A percentile compares a stretch with the other conserved stretches of the same genome.
Conservation (phyloP, 1,140 invertebrate genomes). For the Psilanteris sp. region DNA sequence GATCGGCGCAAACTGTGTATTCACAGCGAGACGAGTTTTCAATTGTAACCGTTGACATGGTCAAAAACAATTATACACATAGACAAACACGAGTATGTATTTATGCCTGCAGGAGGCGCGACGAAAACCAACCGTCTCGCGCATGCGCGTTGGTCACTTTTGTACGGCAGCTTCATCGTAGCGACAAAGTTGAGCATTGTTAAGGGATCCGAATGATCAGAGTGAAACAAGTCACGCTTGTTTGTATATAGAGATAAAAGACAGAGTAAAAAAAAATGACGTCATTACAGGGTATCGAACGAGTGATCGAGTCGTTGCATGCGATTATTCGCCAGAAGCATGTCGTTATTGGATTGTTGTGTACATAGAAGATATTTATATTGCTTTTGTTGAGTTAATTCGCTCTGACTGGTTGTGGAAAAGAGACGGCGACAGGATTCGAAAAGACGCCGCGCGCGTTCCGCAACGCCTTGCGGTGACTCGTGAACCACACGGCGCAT, state of each 20-base stretch:
- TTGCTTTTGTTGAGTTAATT: constrained; percentile 24
- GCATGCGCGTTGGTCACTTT: constrained; percentile 43
- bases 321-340: constrained; percentile 6
- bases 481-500: too few species aligned
- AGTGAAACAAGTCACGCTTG: constrained; percentile 2
- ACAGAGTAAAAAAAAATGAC: too few species aligned
- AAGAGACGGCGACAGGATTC: too few species aligned
- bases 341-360: constrained; percentile 42
- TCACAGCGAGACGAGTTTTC: constrained; percentile 47
- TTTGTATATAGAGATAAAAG: constrained; percentile 35
- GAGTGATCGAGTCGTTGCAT: constrained; percentile 18
- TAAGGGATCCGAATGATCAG: constrained; percentile 49
- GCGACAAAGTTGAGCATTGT: constrained; percentile 33
- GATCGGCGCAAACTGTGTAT: constrained; percentile 68
- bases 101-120: constrained; percentile 41
- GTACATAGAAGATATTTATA: constrained; percentile 46
- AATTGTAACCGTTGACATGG: constrained; percentile 25
- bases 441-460: too few species aligned
- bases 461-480: too few species aligned
- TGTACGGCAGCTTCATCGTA: constrained; percentile 46
- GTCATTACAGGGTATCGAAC: constrained; percentile 42
- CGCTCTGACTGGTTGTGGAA: constrained; percentile 9
- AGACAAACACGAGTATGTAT: constrained; percentile 68
- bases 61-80: constrained; percentile 63
- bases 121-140: constrained; percentile 22